Base-by-base conservation (phyloP, 2,797 vertebrate species). In the Helarctos malayanus region DNA sequence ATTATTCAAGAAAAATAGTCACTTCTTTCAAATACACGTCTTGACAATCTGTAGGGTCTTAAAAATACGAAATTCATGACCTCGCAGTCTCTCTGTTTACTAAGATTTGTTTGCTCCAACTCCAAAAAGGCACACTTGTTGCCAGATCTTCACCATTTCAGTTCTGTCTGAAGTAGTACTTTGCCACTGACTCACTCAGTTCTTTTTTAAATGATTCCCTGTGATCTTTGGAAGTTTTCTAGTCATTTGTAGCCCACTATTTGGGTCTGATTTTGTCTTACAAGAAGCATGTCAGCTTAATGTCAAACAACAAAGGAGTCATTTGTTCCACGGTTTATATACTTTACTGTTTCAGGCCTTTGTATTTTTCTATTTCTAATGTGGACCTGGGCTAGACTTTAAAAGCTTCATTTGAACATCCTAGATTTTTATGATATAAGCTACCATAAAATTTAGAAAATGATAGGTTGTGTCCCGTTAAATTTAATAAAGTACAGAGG, bases 341-440 rank as follows among this genome's bases (percentile, higher is more conserved):
- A n/a, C 2, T 59, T 76, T 79, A 85, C 9, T 76, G 38, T 84
- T 84, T 83, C 6, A 84, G 88, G 45, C 3, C 25, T 90, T 82
- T 85, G 0, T 21, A 57, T 81, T 89, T 85, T 94, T 84, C 61
- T 83, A 85, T 27, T 79, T 81, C 75, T 94, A 92, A 90, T 89
- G 96, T 92, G n/a, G 9, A 80, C 49, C 14, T 80, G n/a, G n/a
- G 61, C n/a, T 92, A 80, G 52, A 29, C 57, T 78, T 92, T 54
- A 81, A 91, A 96, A 78, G 27, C 8, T 49, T 84, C 95, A 80
- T 95, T 87, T 96, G 82, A 95, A 93, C n/a, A 59, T 76, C 41
- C 2, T 41, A 38, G 83, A 82, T 84, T 45, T 94, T 95, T 69
- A 93, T 61, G 29, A 94, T 52, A 88, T 18, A 90, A 87, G 82